Conservation (phyloP, 2,797 vertebrate genomes). For the Choloepus didactylus region DNA sequence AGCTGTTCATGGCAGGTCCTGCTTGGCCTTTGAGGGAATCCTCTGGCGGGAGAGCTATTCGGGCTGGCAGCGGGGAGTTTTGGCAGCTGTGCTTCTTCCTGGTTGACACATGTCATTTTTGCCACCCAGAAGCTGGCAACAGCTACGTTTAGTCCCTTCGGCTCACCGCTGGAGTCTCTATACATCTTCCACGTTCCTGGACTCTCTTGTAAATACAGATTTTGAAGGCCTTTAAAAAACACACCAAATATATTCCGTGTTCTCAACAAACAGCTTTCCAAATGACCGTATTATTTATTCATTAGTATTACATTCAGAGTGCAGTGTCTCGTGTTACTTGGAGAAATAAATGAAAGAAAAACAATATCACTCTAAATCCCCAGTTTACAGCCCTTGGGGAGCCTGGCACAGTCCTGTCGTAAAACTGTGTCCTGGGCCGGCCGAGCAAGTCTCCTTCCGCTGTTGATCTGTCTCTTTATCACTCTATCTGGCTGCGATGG, state of each 20-base stretch:
- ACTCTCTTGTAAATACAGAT: constrained; percentile 52
- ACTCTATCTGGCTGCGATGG: constrained; percentile 62
- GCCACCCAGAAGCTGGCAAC: background rate
- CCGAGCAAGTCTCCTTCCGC: background rate
- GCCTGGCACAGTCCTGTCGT: constrained; percentile 16
- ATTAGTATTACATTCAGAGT: constrained; percentile 76
- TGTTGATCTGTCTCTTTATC: constrained; percentile 48
- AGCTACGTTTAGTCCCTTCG: background rate
- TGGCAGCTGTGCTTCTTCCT: background rate
- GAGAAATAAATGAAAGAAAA: constrained; percentile 84
- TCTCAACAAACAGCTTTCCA: constrained; percentile 78
- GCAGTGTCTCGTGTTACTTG: constrained; percentile 76
- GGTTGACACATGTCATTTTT: constrained; percentile 10
- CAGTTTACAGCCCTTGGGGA: constrained; percentile 75
- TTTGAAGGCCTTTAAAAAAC: constrained; percentile 68
- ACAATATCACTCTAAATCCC: constrained; percentile 75
- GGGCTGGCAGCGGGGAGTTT: background rate
- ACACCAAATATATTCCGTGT: constrained; percentile 70
- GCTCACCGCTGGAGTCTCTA: accelerated
- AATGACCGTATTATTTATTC: constrained; percentile 84
- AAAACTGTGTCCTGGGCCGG: constrained; percentile 60
- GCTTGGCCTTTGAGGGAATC: background rate
- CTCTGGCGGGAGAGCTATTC: background rate
- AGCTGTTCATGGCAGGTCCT: background rate
- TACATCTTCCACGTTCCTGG: background rate